Percentiles rank a stretch among this genome's conserved stretches.
Evolutionary conservation across 2,797 vertebrate species (phyloP).

Genomic region (Nyctalus aviator): DNA sequence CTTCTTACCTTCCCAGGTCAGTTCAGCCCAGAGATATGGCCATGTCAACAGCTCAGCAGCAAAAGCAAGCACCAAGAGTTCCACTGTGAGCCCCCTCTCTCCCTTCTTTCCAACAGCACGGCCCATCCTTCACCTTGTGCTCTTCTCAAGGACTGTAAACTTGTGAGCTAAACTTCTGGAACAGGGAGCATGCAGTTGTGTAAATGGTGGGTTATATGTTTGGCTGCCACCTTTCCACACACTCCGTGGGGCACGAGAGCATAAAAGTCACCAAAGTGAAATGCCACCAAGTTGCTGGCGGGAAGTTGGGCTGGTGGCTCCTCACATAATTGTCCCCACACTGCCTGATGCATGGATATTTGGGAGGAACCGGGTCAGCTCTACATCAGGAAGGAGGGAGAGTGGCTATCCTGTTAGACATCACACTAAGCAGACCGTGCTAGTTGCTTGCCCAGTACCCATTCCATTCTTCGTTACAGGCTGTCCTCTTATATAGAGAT

Average conservation of each 20-base stretch:
- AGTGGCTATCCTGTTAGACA: neutral
- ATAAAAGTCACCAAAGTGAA: neutral
- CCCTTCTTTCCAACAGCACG: neutral
- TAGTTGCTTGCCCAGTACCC: neutral
- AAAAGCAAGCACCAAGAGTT: neutral
- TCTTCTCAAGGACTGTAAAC: neutral
- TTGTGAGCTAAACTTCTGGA: neutral
- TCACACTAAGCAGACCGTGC: neutral
- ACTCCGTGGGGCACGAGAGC: fast-evolving
- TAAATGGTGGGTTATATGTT: too few species aligned
- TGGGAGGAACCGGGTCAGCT: neutral
- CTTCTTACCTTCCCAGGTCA: neutral
- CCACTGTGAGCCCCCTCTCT: too few species aligned
- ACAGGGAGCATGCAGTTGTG: neutral
- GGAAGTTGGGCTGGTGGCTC: neutral
- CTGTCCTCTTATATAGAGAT: neutral
- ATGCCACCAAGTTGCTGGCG: neutral
- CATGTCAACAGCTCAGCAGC: neutral
- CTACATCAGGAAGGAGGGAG: too few species aligned
- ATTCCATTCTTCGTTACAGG: neutral
- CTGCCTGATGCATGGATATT: neutral
- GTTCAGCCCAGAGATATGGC: neutral
- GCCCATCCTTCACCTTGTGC: neutral
- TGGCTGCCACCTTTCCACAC: neutral
- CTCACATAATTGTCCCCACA: neutral